Evolutionary conservation across 2,888 invertebrate genomes (phyloP).

Genomic region (Lycophotia porphyrea): DNA sequence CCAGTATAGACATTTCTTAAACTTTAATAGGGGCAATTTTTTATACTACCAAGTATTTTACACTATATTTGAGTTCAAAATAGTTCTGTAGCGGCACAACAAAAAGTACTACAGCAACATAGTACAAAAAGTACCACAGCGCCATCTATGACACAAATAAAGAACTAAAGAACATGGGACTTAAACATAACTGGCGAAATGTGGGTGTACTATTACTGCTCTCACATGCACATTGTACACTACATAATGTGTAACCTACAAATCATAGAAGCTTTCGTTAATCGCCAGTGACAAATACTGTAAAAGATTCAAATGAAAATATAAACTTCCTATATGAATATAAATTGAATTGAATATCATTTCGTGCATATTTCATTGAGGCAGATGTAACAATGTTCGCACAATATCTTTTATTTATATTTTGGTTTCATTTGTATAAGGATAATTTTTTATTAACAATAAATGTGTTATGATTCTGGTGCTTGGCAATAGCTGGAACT

Average conservation of each 20-base stretch:
- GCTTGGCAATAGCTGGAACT: background rate
- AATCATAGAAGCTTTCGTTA: background rate
- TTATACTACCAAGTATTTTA: too few species aligned
- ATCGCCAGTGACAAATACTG: constrained; percentile 3
- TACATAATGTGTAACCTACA: background rate
- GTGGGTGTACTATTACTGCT: too few species aligned
- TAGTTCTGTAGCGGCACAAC: too few species aligned
- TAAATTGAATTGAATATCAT: constrained; percentile 37
- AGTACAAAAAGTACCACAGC: too few species aligned
- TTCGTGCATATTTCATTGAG: constrained; percentile 36
- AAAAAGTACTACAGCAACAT: too few species aligned
- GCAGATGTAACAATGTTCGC: constrained; percentile 21
- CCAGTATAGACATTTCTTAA: too few species aligned
- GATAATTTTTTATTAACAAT: background rate
- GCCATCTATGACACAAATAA: too few species aligned
- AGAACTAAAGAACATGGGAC: too few species aligned
- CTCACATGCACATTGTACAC: too few species aligned
- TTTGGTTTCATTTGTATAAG: constrained; percentile 21
- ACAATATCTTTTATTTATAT: constrained; percentile 13
- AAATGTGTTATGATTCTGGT: background rate
- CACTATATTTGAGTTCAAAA: too few species aligned
- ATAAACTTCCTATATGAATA: constrained; percentile 29
- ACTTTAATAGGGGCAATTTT: too few species aligned
- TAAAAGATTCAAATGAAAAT: constrained; percentile 8
- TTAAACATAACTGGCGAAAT: too few species aligned